Base-by-base conservation (phyloP, 2,113 vertebrate genomes). In the Danionella cerebrum region DNA sequence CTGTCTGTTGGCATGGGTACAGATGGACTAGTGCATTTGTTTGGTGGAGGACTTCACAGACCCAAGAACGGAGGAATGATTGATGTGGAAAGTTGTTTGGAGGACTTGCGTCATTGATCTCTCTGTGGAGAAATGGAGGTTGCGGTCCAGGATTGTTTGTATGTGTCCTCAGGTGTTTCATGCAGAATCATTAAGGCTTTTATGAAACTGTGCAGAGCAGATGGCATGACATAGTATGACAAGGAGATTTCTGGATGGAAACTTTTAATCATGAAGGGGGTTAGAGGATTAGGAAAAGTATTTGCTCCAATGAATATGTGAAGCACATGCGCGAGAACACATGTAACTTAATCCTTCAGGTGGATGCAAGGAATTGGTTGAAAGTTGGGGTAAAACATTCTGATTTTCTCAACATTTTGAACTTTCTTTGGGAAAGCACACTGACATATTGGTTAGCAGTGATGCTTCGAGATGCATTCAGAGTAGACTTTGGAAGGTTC, bases 11-110 rank as follows among this genome's bases (percentile, higher is more conserved):
- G 66, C 69, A 72, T 72, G 47, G 38, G 22, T 19, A 48, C 50
- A 63, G 74, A 62, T 72, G 80, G 73, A 76, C 41, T 33, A 53
- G 65, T 66, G 70, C 53, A 65, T 68, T 77, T 67, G 68, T 60
- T 47, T 54, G 70, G 13, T 22, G 13, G 41, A n/a, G n/a, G 47
- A 52, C 42, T 47, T 19, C 68, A 75, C 75, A 55, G 36, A 83
- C 73, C 75, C 65, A 73, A 67, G 78, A 84, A 84, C 73, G 76
- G 71, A 77, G 78, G 47, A 48, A 65, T 78, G 75, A 78, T 69
- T 76, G 66, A 84, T 74, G 74, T 80, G 80, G 79, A 83, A 85
- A 82, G 72, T 60, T 39, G 29, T 64, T 47, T 41, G 50, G 59
- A 55, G 67, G 53, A 63, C 36, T 51, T 60, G 51, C 36, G 53